Conservation (phyloP, 2,113 vertebrate species). For the Thamnaconus septentrionalis region DNA sequence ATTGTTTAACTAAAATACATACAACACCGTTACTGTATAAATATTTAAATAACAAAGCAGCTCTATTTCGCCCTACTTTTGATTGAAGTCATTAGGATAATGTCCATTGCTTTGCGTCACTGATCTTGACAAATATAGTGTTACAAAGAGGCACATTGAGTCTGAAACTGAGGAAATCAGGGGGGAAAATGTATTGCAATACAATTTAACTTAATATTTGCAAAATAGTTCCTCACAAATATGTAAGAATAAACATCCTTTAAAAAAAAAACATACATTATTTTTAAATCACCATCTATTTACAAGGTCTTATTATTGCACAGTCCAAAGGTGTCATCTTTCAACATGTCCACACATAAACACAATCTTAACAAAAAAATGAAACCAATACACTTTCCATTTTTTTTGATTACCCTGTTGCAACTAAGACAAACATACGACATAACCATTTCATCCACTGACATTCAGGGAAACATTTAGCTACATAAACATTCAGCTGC, state of each 20-base stretch:
- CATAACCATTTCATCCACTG: constrained; percentile 25
- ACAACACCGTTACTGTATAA: constrained; percentile 4
- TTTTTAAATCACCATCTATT: constrained; percentile 9
- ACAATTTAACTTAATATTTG: constrained; percentile 4
- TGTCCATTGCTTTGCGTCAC: no score
- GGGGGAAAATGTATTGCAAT: not conserved
- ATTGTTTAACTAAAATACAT: constrained; percentile 25
- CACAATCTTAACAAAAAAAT: constrained; percentile 1
- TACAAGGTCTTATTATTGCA: constrained; percentile 21
- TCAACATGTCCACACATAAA: not conserved
- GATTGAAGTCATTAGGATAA: no score
- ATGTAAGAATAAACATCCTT: not conserved
- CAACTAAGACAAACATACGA: constrained; percentile 18
- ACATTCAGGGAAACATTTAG: constrained; percentile 32
- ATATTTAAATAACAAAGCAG: no score
- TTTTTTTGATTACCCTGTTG: constrained; percentile 1
- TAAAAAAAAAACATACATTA: not conserved
- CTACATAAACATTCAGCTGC: constrained; percentile 41
- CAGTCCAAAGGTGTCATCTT: constrained; percentile 5
- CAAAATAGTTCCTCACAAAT: constrained; percentile 9
- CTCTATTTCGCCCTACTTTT: no score
- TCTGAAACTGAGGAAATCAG: constrained; percentile 1
- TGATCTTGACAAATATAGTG: not conserved
- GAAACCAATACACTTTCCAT: constrained; percentile 15
- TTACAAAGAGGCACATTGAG: constrained; percentile 14